Conservation (phyloP, 2,113 vertebrate species). For the Carassius auratus region DNA sequence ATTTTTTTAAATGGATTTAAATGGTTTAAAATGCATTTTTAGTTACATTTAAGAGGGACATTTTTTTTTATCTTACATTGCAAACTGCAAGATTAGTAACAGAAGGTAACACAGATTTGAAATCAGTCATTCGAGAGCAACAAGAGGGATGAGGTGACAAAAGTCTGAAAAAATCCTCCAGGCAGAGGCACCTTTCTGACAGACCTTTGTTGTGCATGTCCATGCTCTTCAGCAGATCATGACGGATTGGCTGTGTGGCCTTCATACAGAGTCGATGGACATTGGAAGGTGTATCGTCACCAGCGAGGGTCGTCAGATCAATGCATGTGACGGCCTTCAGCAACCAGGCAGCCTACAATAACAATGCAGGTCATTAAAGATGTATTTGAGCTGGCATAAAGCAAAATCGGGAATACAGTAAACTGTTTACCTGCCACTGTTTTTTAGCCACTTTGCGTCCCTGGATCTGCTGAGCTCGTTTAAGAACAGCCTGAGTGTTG, state of each 20-base stretch:
- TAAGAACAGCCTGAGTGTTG: no score
- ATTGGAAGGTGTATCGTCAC: conserved; percentile 90
- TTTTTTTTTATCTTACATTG: background rate
- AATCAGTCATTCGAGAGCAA: background rate
- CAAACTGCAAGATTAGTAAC: background rate
- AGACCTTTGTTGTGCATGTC: conserved; percentile 89
- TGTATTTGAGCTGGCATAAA: background rate
- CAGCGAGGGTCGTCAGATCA: conserved; percentile 92
- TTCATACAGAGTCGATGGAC: conserved; percentile 90
- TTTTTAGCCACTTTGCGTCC: conserved; percentile 79
- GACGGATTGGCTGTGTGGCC: conserved; percentile 85
- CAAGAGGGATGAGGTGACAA: background rate
- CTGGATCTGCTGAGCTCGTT: no score
- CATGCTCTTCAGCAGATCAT: conserved; percentile 84
- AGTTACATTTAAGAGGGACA: background rate
- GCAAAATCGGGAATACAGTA: background rate
- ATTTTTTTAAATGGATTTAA: background rate
- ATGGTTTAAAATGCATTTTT: background rate
- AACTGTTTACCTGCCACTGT: conserved; percentile 86
- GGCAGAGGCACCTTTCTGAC: conserved; percentile 79
- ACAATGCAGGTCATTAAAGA: background rate
- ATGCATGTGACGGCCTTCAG: conserved; percentile 91
- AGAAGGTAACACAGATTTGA: background rate
- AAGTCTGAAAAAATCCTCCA: background rate
- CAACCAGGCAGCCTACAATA: conserved; percentile 89